Evolutionary conservation across 2,888 invertebrate genomes (phyloP), one percentile per base, ranked within the genome.

Genomic region (Parasteatoda lunata): DNA sequence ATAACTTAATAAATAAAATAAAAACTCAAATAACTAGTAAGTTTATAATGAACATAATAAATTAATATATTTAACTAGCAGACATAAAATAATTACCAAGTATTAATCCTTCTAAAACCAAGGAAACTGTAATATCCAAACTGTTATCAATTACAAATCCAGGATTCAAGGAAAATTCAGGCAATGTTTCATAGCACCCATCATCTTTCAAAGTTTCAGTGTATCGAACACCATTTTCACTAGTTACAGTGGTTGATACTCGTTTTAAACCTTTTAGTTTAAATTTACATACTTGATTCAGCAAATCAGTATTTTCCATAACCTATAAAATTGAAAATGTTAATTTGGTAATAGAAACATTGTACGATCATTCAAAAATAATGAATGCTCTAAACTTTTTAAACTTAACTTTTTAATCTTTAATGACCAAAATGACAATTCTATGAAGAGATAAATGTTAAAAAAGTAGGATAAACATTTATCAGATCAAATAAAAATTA

Each of bases 111-210:
- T 68, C 51, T 51, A 81, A 11, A 51, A 87, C 68, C 13, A 82
- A 69, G 4, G 86, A 73, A 4, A 87, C 86, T 6, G 81, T 77
- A 47, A 87, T 87, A 64, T 87, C 86, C 30, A 69, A 77, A 64
- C 68, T 59, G 30, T 59, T 82, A 49, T 87, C 86, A n/a, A 87
- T 69, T 49, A 87, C 77, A 82, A 77, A 87, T n/a, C 86, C 86
- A 13, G 66, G 47, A n/a, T 72, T 49, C 5, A 64, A 5, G 6
- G 73, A 81, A 9, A 77, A 78, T 48, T 77, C 77, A n/a, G 49
- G 11, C 49, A 87, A 6, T 30, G 59, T 5, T 52, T 80, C n/a
- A n/a, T 77, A 77, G 9, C 48, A 66, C 8, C 73, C 73, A 59
- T 52, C 54, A 51, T 69, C 73, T 59, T 77, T 47, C 45, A 81